Base-by-base conservation (phyloP, 1,140 invertebrate species). In the Lasaia peninsularis region DNA sequence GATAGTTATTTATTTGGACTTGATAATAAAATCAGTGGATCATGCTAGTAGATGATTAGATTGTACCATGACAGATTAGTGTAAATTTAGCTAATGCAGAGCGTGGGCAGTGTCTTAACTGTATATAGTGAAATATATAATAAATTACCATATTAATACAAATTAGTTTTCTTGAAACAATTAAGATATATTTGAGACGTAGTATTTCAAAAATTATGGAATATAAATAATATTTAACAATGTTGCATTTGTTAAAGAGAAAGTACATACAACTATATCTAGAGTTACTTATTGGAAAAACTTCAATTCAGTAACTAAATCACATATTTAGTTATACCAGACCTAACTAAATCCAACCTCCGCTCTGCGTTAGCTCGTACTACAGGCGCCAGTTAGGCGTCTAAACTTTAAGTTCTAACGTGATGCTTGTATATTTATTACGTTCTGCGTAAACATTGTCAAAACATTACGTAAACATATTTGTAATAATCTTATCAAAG, bases 1-100 rank as follows among this genome's bases (percentile, higher is more conserved):
- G 74, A 37, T 86, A 84, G 75, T 77, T 73, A 86, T 86, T 86
- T 86, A 86, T 86, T 86, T 77, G 52, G 70, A 75, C 71, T 44
- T 44, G 40, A 44, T 44, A 44, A 44, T 44, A 44, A 28, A 44
- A 44, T 44, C 40, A 44, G 40, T 18, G 40, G 9, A 11, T 44
- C 40, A 20, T 44, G 40, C 18, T 20, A 10, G 40, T 20, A 44
- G 40, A 44, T 20, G 16, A 44, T 44, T 44, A 44, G 40, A 44
- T 20, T 11, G 11, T 44, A 20, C 40, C 40, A 20, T 44, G 40
- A 44, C 40, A 44, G 40, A 44, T 44, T 44, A 44, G 16, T 18
- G 10, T 44, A 48, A 48, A 48, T 20, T n/a, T 21, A 48, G 40
- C 18, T 20, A 48, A 21, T 48, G 40, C 40, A 48, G 18, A 48